Evolutionary conservation across 1,140 invertebrate species (phyloP), one percentile per base, ranked within the genome.

Genomic region (Microplitis demolitor): DNA sequence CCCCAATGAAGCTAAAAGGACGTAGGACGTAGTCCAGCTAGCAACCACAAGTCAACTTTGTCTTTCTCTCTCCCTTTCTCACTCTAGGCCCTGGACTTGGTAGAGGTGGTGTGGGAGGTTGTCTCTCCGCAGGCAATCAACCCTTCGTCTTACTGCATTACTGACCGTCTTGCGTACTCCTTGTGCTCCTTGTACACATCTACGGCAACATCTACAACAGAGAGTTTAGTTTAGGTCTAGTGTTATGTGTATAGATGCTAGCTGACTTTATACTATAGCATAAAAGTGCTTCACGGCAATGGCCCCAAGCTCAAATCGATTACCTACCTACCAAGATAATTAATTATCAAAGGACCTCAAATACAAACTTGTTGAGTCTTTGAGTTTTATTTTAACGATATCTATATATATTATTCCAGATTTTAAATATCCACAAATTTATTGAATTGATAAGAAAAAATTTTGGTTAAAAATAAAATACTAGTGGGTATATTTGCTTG

Each of bases 81-180:
- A 72, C 74, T 76, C 73, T 72, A 74, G 67, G 37, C 75, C 77
- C 37, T 63, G 35, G 24, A 16, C 50, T 31, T 56, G 33, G 51
- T 31, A 64, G 51, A 45, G 11, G 3, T 9, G 14, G 33, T 11
- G 37, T 13, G 81, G 81, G 82, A 9, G 39, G 39, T 45, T 45
- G 39, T 45, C 39, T 79, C 83, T 82, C 77, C 78, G 78, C 11
- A 85, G 80, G 82, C 82, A 85, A 87, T 87, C 85, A 87, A 85
- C 85, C 84, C 83, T 85, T 83, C 82, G 82, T 82, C 84, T 87
- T 87, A 84, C 82, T 83, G 77, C 79, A 85, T 84, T 84, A 85
- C 84, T 86, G 83, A 85, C 85, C 83, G 82, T 79, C 78, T 80
- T 68, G 58, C 64, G 50, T 69, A 37, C 34, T 50, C 13, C 24